A percentile compares a stretch with the other conserved stretches of the same genome.
Conservation (phyloP, 2,888 invertebrate species). For the Coelogynopora nodosa region DNA sequence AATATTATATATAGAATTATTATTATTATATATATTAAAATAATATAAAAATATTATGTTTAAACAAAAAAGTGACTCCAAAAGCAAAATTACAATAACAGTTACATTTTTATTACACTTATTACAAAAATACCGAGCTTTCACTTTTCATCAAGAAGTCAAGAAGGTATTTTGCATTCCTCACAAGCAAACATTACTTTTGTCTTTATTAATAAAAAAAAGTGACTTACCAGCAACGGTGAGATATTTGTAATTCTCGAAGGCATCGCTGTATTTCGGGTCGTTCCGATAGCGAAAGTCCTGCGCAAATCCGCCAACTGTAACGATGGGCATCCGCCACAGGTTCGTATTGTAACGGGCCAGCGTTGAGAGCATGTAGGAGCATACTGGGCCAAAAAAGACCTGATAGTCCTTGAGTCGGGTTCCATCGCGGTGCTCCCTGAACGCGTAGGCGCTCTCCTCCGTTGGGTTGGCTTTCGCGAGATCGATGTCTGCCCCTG, state of each 20-base stretch:
- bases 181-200: too few relatives aligned
- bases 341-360: not conserved
- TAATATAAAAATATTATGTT: too few relatives aligned
- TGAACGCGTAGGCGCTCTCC: not conserved
- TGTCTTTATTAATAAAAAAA: too few relatives aligned
- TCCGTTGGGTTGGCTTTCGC: not conserved
- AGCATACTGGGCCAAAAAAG: constrained; percentile 27
- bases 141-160: too few relatives aligned
- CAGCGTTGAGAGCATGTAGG: not conserved
- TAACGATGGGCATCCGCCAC: constrained; percentile 27
- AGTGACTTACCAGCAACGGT: not conserved
- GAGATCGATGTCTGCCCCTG: not conserved
- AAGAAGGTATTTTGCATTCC: too few relatives aligned
- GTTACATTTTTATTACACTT: too few relatives aligned
- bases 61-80: too few relatives aligned
- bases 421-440: not conserved
- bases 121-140: too few relatives aligned
- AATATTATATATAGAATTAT: too few relatives aligned
- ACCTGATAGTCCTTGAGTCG: not conserved
- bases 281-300: not conserved
- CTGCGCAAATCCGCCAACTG: constrained; percentile 26
- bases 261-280: not conserved
- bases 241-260: not conserved
- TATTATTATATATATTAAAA: too few relatives aligned
- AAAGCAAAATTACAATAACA: too few relatives aligned